Conservation (phyloP, 2,888 invertebrate species). For the Copidosoma aretas region DNA sequence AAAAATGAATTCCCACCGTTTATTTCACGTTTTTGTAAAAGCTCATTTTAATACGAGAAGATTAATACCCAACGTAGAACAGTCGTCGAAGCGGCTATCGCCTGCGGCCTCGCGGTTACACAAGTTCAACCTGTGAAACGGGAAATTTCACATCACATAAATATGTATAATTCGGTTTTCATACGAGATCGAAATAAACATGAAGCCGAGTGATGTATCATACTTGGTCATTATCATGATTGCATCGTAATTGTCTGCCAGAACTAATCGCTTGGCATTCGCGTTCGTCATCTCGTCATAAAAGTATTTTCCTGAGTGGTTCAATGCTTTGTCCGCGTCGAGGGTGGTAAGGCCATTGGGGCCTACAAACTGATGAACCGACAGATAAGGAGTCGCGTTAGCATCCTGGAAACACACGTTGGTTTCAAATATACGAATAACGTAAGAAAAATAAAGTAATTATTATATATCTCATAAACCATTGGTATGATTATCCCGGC, state of each 20-base stretch:
- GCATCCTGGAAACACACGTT: constrained; percentile 40
- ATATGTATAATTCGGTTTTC: not conserved
- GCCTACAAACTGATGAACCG: constrained; percentile 36
- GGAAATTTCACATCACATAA: constrained; percentile 1
- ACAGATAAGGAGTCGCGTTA: constrained; percentile 48
- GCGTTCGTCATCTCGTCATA: constrained; percentile 43
- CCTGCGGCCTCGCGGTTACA: constrained; percentile 45
- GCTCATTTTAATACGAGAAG: not conserved
- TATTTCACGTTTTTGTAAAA: not conserved
- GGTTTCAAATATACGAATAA: not conserved
- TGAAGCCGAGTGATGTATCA: not conserved
- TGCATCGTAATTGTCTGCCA: constrained; percentile 48
- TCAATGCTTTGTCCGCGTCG: constrained; percentile 50
- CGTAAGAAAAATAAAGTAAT: not conserved
- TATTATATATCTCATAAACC: constrained; percentile 20
- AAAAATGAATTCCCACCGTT: not conserved
- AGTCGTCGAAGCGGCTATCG: constrained; percentile 40
- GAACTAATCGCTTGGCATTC: constrained; percentile 44
- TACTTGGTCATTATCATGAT: constrained; percentile 53
- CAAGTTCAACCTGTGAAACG: constrained; percentile 46
- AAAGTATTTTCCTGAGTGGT: constrained; percentile 50
- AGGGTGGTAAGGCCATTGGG: constrained; percentile 29
- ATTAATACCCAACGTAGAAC: constrained; percentile 47
- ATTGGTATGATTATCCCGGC: constrained; percentile 47
- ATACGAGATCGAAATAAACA: not conserved